Evolutionary conservation across 2,113 vertebrate species (phyloP), one percentile per base, ranked within the genome.

Genomic region (Litocranius walleri): DNA sequence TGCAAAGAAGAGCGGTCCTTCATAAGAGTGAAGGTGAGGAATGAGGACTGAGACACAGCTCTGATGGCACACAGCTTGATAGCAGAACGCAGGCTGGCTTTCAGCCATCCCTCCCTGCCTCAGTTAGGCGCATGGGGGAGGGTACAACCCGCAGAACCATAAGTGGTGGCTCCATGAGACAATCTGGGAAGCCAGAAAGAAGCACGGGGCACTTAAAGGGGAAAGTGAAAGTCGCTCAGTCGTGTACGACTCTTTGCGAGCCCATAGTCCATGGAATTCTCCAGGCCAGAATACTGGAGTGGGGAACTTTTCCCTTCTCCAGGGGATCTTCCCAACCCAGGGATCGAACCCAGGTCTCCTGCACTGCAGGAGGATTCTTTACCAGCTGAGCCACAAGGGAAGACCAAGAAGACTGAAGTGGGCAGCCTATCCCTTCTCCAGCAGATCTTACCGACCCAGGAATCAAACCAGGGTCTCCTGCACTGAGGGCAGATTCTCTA

Each of bases 71-170:
- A 50, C 43, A 30, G 5, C 25, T 43, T 48, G 23, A 4, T 11
- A 64, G 50, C n/a, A 82, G 45, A 59, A 74, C 3, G 29, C 19
- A n/a, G 64, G 57, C 7, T 82, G 17, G 36, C 29, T 25, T 14
- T 43, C 29, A 17, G 56, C 54, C 45, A 52, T 40, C 45, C 19
- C 17, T 48, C 10, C 17, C 19, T 2, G 0, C 27, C 29, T 59
- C 48, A 54, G 21, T 2, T 11, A 29, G n/a, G 13, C 23, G 15
- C 2, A 1, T 0, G 0, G 0, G 9, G 5, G 16, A 61, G 54
- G 61, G 43, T 21, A 21, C 36, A 56, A 15, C 33, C 25, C 29
- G 4, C n/a, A 77, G 15, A 56, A 52, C 16, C 14, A 0, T 6
- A 36, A 13, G 7, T 0, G 2, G 17, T 29, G 40, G 78, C 14